Conservation (phyloP, 2,888 invertebrate species). For the Oxycera nigricornis region DNA sequence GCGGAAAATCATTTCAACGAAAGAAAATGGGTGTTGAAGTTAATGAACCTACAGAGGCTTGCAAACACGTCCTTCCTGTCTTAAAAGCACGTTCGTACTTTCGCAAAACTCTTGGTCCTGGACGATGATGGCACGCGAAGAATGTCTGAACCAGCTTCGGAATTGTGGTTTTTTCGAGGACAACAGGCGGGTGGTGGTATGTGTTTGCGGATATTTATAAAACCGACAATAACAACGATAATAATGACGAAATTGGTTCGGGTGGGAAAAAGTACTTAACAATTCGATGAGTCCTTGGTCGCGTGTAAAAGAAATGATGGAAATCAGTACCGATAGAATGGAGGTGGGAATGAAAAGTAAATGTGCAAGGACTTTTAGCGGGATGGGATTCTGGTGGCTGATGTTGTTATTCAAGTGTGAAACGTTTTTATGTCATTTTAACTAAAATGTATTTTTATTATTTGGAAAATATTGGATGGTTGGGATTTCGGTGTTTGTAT, state of each 20-base stretch:
- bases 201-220: constrained; percentile 6
- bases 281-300: not conserved
- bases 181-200: not conserved
- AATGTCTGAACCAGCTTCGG: not conserved
- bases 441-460: not conserved
- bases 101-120: not conserved
- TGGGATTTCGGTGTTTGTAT: no score
- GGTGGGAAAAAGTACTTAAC: not conserved
- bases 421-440: not conserved
- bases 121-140: not conserved
- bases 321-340: no score
- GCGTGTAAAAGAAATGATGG: not conserved
- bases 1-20: no score
- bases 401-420: not conserved
- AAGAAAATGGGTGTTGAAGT: not conserved
- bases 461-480: no score
- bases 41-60: constrained; percentile 6
- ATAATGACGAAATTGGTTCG: not conserved
- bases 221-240: not conserved
- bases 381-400: not conserved
- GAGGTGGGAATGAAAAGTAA: not conserved
- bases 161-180: not conserved
- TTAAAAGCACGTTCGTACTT: not conserved
- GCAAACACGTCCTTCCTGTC: not conserved
- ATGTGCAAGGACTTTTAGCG: not conserved